phyloP scores from a whole-genome alignment of 1,140 invertebrate genomes.

The Lordiphosa clarofinis region DNA sequence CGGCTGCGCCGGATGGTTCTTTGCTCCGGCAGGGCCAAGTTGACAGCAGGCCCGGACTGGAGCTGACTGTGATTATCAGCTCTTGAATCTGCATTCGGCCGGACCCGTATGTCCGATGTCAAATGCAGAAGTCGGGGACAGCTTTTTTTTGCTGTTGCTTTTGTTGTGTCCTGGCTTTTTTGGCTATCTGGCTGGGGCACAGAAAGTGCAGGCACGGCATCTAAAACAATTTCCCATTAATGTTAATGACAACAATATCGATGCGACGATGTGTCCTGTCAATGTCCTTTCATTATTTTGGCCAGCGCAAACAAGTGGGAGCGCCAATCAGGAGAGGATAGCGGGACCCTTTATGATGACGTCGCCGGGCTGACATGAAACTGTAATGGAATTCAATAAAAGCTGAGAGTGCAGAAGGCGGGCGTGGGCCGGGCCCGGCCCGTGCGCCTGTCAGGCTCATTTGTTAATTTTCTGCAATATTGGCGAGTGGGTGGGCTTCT shows the following conservation, averaged over 20 bases:
- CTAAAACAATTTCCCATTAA: conserved; percentile 49
- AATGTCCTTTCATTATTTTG: conserved; percentile 7
- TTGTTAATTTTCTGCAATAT: conserved; percentile 72
- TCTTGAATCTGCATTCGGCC: conserved; percentile 3
- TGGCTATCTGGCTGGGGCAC: conserved; percentile 1
- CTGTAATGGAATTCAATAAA: conserved; percentile 77
- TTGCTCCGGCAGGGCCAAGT: neutral
- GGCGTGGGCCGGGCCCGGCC: conserved; percentile 9
- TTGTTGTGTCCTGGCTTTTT: too few relatives aligned
- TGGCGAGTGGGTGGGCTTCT: conserved; percentile 14
- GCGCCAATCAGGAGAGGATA: neutral
- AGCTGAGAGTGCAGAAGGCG: conserved; percentile 70
- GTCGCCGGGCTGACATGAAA: conserved; percentile 41
- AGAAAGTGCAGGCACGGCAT: conserved; percentile 3
- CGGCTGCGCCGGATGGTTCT: neutral
- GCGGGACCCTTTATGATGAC: conserved; percentile 51
- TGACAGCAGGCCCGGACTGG: conserved; percentile 1
- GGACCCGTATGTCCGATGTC: conserved; percentile 9
- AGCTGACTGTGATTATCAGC: conserved; percentile 2
- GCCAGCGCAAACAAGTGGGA: conserved; percentile 12
- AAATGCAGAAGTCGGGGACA: conserved; percentile 5
- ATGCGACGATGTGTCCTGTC: conserved; percentile 17
- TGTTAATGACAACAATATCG: conserved; percentile 37
- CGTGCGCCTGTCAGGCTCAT: conserved; percentile 58
- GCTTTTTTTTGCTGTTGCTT: neutral